A percentile compares a stretch with the other conserved stretches of the same genome.
phyloP scores from a whole-genome alignment of 2,888 invertebrate species.

The Hypomecis punctinalis region DNA sequence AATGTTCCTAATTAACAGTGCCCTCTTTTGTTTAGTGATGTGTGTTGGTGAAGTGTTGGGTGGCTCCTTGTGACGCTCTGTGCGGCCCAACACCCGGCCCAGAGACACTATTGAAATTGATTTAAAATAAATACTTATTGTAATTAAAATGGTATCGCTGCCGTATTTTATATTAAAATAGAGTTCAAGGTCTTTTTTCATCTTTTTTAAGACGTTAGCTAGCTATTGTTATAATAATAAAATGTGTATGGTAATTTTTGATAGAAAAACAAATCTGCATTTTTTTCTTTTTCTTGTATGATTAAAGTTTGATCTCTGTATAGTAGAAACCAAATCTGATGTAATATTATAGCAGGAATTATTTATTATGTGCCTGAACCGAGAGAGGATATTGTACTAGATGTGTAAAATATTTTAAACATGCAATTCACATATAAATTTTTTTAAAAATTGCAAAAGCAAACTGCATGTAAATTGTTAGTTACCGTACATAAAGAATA shows the following conservation, averaged over 20 bases:
- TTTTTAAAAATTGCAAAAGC: constrained; percentile 38
- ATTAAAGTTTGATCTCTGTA: constrained; percentile 76
- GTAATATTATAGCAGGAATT: constrained; percentile 50
- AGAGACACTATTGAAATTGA: constrained; percentile 84
- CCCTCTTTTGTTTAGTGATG: constrained; percentile 82
- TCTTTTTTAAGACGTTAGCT: constrained; percentile 84
- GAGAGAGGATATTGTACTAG: constrained; percentile 16
- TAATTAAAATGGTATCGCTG: constrained; percentile 82
- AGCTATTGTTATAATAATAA: constrained; percentile 81
- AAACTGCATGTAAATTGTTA: constrained; percentile 57
- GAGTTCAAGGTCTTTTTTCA: constrained; percentile 82
- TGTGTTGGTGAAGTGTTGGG: constrained; percentile 72
- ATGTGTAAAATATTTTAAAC: constrained; percentile 25
- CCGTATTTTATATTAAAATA: constrained; percentile 82
- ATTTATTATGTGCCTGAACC: constrained; percentile 59
- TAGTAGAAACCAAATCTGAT: constrained; percentile 75
- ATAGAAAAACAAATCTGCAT: constrained; percentile 81
- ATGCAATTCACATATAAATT: constrained; percentile 41
- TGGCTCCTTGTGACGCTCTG: constrained; percentile 46
- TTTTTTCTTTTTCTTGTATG: constrained; percentile 62
- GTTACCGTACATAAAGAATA: constrained; percentile 60
- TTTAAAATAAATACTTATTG: constrained; percentile 83
- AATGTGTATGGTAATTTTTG: constrained; percentile 81
- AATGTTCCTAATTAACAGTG: constrained; percentile 93
- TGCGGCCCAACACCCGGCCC: constrained; percentile 56